Base-by-base conservation (phyloP, 2,113 vertebrate genomes). In the Numenius arquata region DNA sequence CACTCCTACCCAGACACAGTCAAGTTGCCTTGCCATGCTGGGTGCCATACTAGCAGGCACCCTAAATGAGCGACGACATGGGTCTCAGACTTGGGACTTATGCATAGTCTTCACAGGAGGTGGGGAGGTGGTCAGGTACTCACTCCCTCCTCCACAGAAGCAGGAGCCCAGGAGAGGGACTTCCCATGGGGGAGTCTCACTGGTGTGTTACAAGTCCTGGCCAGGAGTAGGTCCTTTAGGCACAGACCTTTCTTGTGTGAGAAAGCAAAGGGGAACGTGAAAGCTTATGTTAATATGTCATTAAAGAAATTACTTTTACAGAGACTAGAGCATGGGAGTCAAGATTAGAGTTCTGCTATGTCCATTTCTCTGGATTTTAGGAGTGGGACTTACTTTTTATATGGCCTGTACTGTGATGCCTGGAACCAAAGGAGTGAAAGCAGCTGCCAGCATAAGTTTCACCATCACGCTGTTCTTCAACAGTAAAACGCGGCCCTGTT, bases 261-360 rank as follows among this genome's bases (percentile, higher is more conserved):
- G 43, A 80, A 81, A 30, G 29, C 55, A 86, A 79, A 62, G 29
- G 41, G 26, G 18, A 95, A 74, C 14, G 18, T 3, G 3, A 89
- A 89, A 83, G 71, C 18, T 45, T 38, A 62, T 0, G 1, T n/a
- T 77, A 41, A 71, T 26, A 7, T 80, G 48, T 76, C n/a, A 34
- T 80, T 94, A 85, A 88, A 73, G 32, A 85, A 88, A 84, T 73
- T 66, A 66, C 19, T 82, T 90, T 62, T 74, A 90, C 45, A 80
- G 55, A 92, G 9, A 38, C 26, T 43, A 85, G 29, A 74, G 43
- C 34, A 85, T 82, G 27, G 74, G 27, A 52, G 23, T 79, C 89
- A 76, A 88, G 36, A 85, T 72, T 76, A 41, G 41, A 70, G 25
- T 76, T 87, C 55, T 84, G 82, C 71, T 77, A 14, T 32, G 15